Evolutionary conservation across 2,888 invertebrate species (phyloP), one percentile per base, ranked within the genome.

Genomic region (Tanytarsus gracilentus): DNA sequence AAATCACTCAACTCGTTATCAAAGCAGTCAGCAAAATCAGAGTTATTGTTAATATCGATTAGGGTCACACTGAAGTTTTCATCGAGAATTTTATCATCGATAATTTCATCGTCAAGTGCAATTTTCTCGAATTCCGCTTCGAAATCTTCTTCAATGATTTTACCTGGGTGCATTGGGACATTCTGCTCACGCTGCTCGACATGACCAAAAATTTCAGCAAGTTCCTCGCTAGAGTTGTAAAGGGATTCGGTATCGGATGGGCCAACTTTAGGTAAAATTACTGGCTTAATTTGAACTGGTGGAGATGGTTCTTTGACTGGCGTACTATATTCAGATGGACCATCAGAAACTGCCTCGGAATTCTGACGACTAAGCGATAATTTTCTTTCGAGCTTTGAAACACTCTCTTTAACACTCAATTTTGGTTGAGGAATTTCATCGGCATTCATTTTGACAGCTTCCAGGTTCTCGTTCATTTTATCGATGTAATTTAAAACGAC

Each of bases 221-320:
- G 71, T 68, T 82, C 82, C 67, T 82, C 82, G 52, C 81, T 80
- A 9, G 82, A 82, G 69, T 82, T 82, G 67, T 82, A 82, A 69
- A 81, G 81, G 61, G 80, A 80, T 70, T 69, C 70, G 68, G 62
- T 64, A 58, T 63, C 69, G 26, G 66, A 67, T 58, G 58, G 58
- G 29, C 29, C 48, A 8, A 58, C 30, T 58, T 58, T 58, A 8
- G 48, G 44, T 16, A 48, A 40, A 27, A 30, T 8, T 1, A 48
- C 44, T 8, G 58, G 48, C 14, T 30, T 29, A 21, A 48, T 58
- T 16, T 27, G 29, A 2, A 29, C 11, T 27, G 44, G 70, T 65
- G 64, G 63, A 58, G 62, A 64, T 62, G 49, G 33, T 16, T 40
- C 29, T 50, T 61, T 55, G 8, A 50, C n/a, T 48, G 26, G 52